phyloP scores from a whole-genome alignment of 2,113 vertebrate species.

The Antechinus stuartii region DNA sequence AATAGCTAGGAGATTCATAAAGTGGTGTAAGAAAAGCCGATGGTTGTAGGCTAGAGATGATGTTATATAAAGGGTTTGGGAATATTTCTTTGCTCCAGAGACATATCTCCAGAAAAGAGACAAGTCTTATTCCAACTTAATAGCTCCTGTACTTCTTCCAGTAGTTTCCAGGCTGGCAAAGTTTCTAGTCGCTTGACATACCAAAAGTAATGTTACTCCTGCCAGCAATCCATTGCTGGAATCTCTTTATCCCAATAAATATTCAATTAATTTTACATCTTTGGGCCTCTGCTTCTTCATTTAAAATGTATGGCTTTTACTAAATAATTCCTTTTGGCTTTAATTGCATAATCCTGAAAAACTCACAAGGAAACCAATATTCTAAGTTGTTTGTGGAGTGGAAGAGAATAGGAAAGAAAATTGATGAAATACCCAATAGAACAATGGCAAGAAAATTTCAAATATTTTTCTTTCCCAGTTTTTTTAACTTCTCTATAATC shows the following conservation, averaged over 20 bases:
- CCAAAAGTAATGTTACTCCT: neutral
- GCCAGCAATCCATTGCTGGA: neutral
- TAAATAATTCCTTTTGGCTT: neutral
- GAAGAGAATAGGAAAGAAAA: neutral
- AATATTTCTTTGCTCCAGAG: neutral
- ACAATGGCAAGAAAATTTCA: neutral
- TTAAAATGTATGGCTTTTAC: neutral
- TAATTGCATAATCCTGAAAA: neutral
- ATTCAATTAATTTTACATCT: neutral
- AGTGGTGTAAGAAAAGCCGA: neutral
- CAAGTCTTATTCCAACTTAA: neutral
- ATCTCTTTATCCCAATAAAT: neutral
- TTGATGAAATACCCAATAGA: neutral
- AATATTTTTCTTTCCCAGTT: neutral
- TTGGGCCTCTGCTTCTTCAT: neutral
- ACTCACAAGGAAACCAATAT: neutral
- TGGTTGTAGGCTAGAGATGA: neutral
- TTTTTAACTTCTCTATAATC: neutral
- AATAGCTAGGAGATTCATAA: neutral
- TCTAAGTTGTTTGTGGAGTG: neutral
- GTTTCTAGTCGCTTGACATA: neutral
- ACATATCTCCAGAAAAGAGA: neutral
- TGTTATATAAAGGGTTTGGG: neutral
- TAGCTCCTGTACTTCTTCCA: neutral
- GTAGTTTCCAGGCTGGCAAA: neutral